Percentiles rank a stretch among this genome's conserved stretches.
Conservation (phyloP, 2,797 vertebrate genomes). For the Valencia hispanica region DNA sequence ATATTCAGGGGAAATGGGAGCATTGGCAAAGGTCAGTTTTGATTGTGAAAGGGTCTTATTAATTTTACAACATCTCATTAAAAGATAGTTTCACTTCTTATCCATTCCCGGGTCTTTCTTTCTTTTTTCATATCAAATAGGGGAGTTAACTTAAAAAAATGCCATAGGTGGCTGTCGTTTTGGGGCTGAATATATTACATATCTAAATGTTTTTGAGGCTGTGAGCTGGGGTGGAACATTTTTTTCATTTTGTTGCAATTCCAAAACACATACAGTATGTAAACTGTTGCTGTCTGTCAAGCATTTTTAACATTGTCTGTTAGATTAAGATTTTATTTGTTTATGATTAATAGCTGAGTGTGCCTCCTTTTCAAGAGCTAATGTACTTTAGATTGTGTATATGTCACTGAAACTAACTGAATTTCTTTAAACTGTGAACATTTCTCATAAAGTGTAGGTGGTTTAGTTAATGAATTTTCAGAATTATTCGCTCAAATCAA, state of each 20-base stretch:
- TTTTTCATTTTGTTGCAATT: slow-evolving; percentile 13
- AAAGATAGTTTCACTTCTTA: slow-evolving; percentile 33
- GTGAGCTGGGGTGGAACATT: slow-evolving; percentile 1
- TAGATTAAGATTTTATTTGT: slow-evolving; percentile 13
- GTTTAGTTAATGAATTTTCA: background rate
- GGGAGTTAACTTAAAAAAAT: slow-evolving; percentile 3
- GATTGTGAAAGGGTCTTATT: slow-evolving; percentile 65
- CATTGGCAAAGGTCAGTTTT: slow-evolving; percentile 69
- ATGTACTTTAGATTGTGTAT: too few species aligned
- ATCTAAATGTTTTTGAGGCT: slow-evolving; percentile 7
- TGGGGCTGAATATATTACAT: slow-evolving; percentile 12
- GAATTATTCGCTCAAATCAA: background rate
- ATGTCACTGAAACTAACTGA: background rate
- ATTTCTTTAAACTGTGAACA: background rate
- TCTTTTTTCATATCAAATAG: slow-evolving; percentile 30
- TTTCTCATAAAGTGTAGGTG: too few species aligned
- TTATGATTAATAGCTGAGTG: slow-evolving; percentile 1
- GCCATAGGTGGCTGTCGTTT: slow-evolving; percentile 12
- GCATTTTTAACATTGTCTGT: background rate
- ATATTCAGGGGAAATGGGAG: slow-evolving; percentile 67
- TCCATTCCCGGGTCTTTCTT: slow-evolving; percentile 35
- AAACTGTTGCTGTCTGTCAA: slow-evolving; percentile 12
- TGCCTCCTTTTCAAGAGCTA: background rate
- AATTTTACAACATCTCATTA: slow-evolving; percentile 77
- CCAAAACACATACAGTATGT: background rate